Evolutionary conservation across 2,888 invertebrate genomes (phyloP).

Genomic region (Portevinia maculata): DNA sequence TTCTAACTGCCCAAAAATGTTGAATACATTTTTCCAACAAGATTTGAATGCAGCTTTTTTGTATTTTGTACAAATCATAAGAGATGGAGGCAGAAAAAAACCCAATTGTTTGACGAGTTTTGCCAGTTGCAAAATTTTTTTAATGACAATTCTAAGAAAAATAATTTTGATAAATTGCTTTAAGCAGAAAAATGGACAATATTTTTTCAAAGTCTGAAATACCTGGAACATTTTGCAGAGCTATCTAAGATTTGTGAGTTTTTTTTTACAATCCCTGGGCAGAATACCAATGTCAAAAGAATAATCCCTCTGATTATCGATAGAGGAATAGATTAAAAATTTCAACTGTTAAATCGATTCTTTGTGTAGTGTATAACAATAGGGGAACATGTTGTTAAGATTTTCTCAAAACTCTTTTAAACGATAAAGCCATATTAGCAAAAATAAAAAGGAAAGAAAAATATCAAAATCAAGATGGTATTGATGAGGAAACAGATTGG

Average conservation of each 20-base stretch:
- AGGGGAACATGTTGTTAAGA: neutral
- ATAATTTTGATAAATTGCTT: too few species aligned
- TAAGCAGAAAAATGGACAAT: too few species aligned
- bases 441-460: constrained; percentile 7
- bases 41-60: too few species aligned
- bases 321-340: constrained; percentile 8
- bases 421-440: constrained; percentile 4
- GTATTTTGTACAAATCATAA: too few species aligned
- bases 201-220: neutral
- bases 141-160: too few species aligned
- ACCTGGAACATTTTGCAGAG: constrained; percentile 4
- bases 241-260: constrained; percentile 7
- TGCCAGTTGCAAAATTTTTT: too few species aligned
- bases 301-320: constrained; percentile 12
- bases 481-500: neutral
- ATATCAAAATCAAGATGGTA: neutral
- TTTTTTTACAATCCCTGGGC: constrained; percentile 26
- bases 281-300: constrained; percentile 17
- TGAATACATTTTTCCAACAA: too few species aligned
- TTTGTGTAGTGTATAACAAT: constrained; percentile 6
- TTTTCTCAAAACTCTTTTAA: neutral
- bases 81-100: too few species aligned
- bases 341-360: too few species aligned
- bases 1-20: too few species aligned
- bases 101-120: too few species aligned